phyloP scores from a whole-genome alignment of 2,797 vertebrate genomes.

The Peromyscus melanophrys region DNA sequence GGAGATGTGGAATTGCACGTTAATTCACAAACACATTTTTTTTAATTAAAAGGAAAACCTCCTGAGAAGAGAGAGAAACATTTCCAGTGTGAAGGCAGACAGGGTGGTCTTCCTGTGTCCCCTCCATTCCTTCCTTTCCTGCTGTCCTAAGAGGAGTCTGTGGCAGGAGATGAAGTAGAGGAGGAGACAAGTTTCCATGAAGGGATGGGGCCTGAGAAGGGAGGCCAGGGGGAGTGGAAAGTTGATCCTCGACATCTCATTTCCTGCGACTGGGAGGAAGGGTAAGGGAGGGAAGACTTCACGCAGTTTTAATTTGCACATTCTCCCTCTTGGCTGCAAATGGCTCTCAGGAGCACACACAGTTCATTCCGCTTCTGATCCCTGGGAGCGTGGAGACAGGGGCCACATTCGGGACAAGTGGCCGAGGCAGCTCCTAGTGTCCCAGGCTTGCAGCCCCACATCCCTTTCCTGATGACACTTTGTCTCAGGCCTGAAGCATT shows the following conservation, averaged over 20 bases:
- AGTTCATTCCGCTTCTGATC: neutral
- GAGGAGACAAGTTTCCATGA: neutral
- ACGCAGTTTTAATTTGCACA: neutral
- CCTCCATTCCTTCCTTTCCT: neutral
- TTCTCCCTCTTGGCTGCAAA: neutral
- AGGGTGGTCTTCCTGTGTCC: neutral
- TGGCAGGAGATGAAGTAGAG: neutral
- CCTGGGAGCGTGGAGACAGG: neutral
- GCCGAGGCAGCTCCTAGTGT: rapidly evolving
- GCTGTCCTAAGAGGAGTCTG: neutral
- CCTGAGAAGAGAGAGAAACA: neutral
- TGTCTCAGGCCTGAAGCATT: rapidly evolving
- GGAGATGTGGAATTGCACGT: neutral
- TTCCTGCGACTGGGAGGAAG: rapidly evolving
- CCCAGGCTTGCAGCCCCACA: rapidly evolving
- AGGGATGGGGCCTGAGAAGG: neutral
- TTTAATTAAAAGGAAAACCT: constrained; percentile 34
- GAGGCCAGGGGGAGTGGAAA: too few species aligned
- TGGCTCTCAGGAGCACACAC: neutral
- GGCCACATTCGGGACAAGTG: rapidly evolving
- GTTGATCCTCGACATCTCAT: rapidly evolving
- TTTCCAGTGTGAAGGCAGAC: neutral
- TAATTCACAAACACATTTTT: constrained; percentile 25
- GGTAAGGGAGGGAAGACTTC: rapidly evolving
- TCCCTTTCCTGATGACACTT: neutral